Base-by-base conservation (phyloP, 2,888 invertebrate species). In the Tipula lateralis region DNA sequence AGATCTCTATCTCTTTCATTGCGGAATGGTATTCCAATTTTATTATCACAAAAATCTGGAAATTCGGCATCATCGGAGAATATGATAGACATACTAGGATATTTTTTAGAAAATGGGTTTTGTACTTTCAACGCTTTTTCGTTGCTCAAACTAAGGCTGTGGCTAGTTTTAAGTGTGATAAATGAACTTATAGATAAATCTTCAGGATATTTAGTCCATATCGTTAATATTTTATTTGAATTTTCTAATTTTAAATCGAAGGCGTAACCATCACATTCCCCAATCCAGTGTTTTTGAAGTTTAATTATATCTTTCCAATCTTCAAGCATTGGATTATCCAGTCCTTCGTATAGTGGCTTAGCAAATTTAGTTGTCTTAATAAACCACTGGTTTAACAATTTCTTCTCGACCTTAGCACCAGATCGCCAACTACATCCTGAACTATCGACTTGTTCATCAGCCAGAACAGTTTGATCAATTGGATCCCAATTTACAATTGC, bases 401-500 rank as follows among this genome's bases (percentile, higher is more conserved):
- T 95, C 88, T 96, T 97, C 89, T 99, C 96, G 6, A 98, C 98
- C 90, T 94, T 93, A 6, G 97, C 99, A 1, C 99, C 99, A 3
- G 99, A 99, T 85, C 99, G 92, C 99, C 99, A 99, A 0, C 98
- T 98, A 87, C 93, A 92, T 12, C 97, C 97, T 87, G 95, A 93
- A 83, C 93, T 94, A 91, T 98, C 98, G 2, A 99, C 98, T 92
- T 99, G 99, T 89, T 99, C 99, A 91, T 99, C 96, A 3, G 99
- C 99, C 86, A 99, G 90, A 1, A 99, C 99, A 2, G 99, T 99
- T 90, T 96, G 91, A 91, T 99, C 99, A 0, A 99, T 92, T 1
- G 99, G 99, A 92, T 99, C 99, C 99, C 99, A 99, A 91, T 99
- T 99, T 0, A 99, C 99, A 86, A 94, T 91, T 12, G 96, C 95